phyloP scores from a whole-genome alignment of 2,888 invertebrate genomes.

The Drosophila longiperda region DNA sequence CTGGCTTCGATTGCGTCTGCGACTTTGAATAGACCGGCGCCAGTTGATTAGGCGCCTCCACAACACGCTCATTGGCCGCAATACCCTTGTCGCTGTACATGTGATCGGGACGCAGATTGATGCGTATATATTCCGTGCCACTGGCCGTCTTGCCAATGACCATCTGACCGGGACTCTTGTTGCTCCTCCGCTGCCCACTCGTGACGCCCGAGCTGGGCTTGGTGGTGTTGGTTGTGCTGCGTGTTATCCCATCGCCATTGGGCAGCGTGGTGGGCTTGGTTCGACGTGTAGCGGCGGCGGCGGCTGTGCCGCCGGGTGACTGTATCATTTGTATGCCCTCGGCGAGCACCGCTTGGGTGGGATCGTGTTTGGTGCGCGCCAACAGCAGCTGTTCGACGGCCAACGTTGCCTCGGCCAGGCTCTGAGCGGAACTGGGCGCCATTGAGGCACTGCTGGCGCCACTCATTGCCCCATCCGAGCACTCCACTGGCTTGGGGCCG shows the following conservation, averaged over 20 bases:
- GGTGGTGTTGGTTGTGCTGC: constrained; percentile 10
- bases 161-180: constrained; percentile 83
- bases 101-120: constrained; percentile 90
- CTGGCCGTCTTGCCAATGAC: constrained; percentile 84
- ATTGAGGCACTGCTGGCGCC: constrained; percentile 60
- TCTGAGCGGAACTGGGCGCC: constrained; percentile 63
- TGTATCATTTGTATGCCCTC: constrained; percentile 87
- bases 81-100: constrained; percentile 88
- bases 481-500: constrained; percentile 90
- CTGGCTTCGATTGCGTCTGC: constrained; percentile 86
- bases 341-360: constrained; percentile 88
- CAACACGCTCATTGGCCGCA: constrained; percentile 83
- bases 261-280: constrained; percentile 67
- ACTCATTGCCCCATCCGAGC: constrained; percentile 84
- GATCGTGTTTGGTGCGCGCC: constrained; percentile 87
- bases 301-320: constrained; percentile 54
- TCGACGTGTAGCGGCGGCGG: constrained; percentile 19
- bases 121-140: constrained; percentile 87
- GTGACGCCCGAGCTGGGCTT: constrained; percentile 34
- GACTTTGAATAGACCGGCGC: constrained; percentile 73
- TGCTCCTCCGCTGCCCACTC: constrained; percentile 77
- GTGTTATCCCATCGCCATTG: constrained; percentile 70
- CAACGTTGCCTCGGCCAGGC: constrained; percentile 51
- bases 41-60: constrained; percentile 79
- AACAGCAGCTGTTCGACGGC: constrained; percentile 86